Conservation (phyloP, 2,888 invertebrate species). For the Oligia fasciuncula region DNA sequence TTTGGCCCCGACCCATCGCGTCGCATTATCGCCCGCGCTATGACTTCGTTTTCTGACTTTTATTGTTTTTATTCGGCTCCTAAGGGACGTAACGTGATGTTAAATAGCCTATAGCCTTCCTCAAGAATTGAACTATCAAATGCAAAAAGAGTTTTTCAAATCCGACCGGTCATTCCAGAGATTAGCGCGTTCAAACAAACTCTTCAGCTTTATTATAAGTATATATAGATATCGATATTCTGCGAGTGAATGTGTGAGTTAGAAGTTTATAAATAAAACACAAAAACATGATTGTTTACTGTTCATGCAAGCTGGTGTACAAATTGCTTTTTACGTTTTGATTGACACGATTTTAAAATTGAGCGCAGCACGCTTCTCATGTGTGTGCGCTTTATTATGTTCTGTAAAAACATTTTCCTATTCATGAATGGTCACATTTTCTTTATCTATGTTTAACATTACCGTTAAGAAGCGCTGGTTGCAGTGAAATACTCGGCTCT, state of each 20-base stretch:
- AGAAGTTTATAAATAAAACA: not conserved
- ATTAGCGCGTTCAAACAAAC: too few relatives aligned
- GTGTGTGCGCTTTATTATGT: not conserved
- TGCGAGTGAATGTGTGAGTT: not conserved
- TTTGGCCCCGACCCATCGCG: too few relatives aligned
- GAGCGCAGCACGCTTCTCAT: not conserved
- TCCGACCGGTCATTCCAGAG: too few relatives aligned
- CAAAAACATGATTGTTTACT: not conserved
- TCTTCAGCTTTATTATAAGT: too few relatives aligned
- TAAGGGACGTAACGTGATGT: too few relatives aligned
- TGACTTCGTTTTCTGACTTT: too few relatives aligned
- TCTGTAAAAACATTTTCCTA: not conserved
- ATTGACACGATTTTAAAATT: not conserved
- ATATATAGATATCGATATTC: not conserved
- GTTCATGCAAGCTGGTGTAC: not conserved
- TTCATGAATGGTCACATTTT: not conserved
- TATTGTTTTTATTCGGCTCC: too few relatives aligned
- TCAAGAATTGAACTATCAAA: too few relatives aligned
- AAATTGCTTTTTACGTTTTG: not conserved
- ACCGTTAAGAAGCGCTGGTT: constrained; percentile 17
- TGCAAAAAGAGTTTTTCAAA: too few relatives aligned
- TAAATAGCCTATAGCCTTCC: too few relatives aligned
- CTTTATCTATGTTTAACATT: constrained; percentile 18
- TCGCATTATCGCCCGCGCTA: too few relatives aligned
- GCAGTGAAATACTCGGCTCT: not conserved